These are phyloP conservation scores for Drosophila anceps DNA, from an alignment of 2,888 invertebrate species.

Conservation along the genomic window DNA sequence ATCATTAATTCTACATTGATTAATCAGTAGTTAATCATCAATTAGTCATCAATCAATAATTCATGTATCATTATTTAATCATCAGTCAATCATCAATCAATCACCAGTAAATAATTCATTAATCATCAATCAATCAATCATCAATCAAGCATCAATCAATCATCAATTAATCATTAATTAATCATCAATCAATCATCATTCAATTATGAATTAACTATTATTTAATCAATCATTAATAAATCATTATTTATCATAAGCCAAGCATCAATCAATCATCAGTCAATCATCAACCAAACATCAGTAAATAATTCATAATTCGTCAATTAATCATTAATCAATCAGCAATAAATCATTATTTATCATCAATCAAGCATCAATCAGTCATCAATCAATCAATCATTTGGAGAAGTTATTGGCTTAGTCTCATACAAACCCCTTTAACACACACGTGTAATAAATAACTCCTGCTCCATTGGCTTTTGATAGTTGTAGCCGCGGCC, in stretches of 20 bases:
- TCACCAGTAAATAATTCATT: background rate
- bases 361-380: background rate
- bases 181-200: background rate
- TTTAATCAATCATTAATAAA: background rate
- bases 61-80: no score
- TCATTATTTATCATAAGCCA: background rate
- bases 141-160: background rate
- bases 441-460: background rate
- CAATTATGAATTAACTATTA: background rate
- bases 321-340: background rate
- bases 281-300: background rate
- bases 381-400: background rate
- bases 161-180: no score
- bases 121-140: background rate
- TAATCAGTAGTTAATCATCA: background rate
- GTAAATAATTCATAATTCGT: background rate
- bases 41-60: no score
- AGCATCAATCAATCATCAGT: background rate
- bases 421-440: background rate
- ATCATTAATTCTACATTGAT: no score
- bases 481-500: constrained; percentile 3
- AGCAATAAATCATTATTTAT: background rate
- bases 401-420: no score
- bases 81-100: background rate
- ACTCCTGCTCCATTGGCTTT: background rate